Percentiles rank a stretch among this genome's conserved stretches.
Evolutionary conservation across 30 jellyfish, hydroid and myxozoan genomes (phyloP).

Genomic region (Mastigias papua): DNA sequence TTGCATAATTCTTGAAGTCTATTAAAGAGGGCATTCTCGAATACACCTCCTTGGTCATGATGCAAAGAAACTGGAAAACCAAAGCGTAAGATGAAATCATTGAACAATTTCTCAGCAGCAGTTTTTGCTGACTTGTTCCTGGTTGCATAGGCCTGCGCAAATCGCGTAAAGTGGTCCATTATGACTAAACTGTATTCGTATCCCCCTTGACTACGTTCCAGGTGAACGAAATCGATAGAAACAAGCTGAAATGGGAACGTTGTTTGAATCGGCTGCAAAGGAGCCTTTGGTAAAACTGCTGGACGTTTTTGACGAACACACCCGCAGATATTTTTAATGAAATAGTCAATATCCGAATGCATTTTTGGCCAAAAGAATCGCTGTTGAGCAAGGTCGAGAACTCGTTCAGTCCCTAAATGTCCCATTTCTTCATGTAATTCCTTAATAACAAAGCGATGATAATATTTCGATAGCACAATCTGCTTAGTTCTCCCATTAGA

Average conservation of each 20-base stretch:
- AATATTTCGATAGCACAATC: too few relatives aligned
- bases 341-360: constrained; percentile 29
- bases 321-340: constrained; percentile 64
- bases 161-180: constrained; percentile 66
- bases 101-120: constrained; percentile 3
- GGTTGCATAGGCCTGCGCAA: too few relatives aligned
- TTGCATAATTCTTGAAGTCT: background rate
- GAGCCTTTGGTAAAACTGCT: too few relatives aligned
- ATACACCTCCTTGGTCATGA: constrained; percentile 35
- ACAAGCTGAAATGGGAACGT: constrained; percentile 40
- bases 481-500: too few relatives aligned
- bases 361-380: constrained; percentile 12
- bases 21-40: constrained; percentile 24
- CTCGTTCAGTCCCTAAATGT: too few relatives aligned
- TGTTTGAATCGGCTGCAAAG: constrained; percentile 1
- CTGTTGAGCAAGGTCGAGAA: background rate
- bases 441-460: too few relatives aligned
- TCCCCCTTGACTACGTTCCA: constrained; percentile 20
- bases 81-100: constrained; percentile 6
- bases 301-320: constrained; percentile 48
- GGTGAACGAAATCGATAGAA: constrained; percentile 44
- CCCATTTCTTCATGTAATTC: too few relatives aligned
- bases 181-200: background rate
- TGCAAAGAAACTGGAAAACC: constrained; percentile 36
- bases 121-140: too few relatives aligned